Conservation (phyloP, 2,113 vertebrate genomes). For the Xiphophorus couchianus region DNA sequence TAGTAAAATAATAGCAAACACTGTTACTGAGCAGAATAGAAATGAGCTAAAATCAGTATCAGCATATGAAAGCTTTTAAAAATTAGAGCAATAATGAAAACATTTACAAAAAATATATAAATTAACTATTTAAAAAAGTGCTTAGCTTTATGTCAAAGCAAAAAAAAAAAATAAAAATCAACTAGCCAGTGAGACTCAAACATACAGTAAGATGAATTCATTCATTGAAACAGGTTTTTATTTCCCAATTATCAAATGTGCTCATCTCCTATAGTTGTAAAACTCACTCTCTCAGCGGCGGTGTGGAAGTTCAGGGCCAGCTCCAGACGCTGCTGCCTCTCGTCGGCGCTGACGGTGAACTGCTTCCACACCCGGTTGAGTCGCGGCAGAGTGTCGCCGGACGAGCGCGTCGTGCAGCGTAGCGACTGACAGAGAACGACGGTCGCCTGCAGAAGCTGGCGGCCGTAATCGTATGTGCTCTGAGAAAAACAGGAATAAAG, state of each 20-base stretch:
- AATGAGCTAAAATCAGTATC: not conserved
- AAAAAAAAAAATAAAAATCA: too few species aligned
- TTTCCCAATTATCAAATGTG: too few species aligned
- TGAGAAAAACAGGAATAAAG: conserved; percentile 50
- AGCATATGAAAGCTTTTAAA: not conserved
- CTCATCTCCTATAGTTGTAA: not conserved
- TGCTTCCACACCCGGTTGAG: conserved; percentile 98
- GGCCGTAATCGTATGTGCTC: conserved; percentile 98
- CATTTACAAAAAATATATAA: too few species aligned
- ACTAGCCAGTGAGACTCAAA: too few species aligned
- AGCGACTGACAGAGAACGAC: conserved; percentile 97
- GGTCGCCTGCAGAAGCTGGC: conserved; percentile 96
- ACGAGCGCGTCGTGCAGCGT: conserved; percentile 93
- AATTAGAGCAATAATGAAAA: too few species aligned
- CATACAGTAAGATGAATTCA: too few species aligned
- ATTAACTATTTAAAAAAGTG: too few species aligned
- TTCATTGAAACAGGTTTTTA: too few species aligned
- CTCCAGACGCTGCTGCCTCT: conserved; percentile 91
- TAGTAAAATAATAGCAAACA: not conserved
- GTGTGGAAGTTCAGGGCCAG: conserved; percentile 90
- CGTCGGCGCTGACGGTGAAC: conserved; percentile 92
- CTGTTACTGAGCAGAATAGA: not conserved
- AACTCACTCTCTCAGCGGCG: conserved; percentile 87
- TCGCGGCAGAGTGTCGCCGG: conserved; percentile 93
- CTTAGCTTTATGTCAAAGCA: too few species aligned